phyloP scores from a whole-genome alignment of 2,113 vertebrate genomes.

The Pluvianellus socialis region DNA sequence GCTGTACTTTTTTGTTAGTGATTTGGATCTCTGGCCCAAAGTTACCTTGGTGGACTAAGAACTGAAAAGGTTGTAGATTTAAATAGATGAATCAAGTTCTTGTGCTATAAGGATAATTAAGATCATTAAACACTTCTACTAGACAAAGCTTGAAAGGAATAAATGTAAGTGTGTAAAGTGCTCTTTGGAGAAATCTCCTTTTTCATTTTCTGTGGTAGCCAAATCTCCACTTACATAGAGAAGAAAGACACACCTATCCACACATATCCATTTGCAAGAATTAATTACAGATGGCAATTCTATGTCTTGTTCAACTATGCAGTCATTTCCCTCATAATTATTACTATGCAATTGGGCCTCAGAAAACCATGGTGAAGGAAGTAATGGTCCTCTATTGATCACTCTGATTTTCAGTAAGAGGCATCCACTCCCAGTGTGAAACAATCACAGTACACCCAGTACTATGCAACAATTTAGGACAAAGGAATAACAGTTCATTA shows the following conservation, averaged over 20 bases:
- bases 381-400: not conserved
- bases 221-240: not conserved
- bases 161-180: not conserved
- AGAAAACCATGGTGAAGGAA: not conserved
- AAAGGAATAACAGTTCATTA: not conserved
- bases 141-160: not conserved
- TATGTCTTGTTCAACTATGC: not conserved
- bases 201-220: not conserved
- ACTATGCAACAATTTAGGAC: not conserved
- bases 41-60: not conserved
- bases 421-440: not conserved
- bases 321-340: not conserved
- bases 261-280: not conserved
- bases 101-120: not conserved
- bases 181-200: not conserved
- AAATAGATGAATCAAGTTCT: not conserved
- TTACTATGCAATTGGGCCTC: constrained; percentile 16
- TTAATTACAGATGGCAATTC: not conserved
- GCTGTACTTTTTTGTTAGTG: not conserved
- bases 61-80: not conserved
- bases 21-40: not conserved
- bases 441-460: not conserved
- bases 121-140: not conserved
- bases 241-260: not conserved
- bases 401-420: not conserved